phyloP scores from a whole-genome alignment of 2,113 vertebrate species.

The Theristicus caerulescens region DNA sequence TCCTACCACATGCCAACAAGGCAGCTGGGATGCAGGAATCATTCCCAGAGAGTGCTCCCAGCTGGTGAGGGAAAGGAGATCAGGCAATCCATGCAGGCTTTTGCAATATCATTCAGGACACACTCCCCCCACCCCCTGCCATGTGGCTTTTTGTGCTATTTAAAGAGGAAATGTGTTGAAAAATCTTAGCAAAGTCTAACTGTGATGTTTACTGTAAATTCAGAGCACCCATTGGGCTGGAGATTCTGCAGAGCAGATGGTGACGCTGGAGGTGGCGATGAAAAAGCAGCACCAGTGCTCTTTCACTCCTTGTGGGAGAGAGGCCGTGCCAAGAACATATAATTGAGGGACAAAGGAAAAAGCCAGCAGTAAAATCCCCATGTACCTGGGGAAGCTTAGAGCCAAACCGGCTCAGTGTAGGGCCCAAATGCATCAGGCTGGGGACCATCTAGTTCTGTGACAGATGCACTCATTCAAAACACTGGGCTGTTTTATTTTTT shows the following conservation, averaged over 20 bases:
- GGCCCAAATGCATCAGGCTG: neutral
- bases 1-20: neutral
- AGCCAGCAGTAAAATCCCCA: neutral
- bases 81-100: neutral
- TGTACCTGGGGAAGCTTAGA: neutral
- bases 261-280: neutral
- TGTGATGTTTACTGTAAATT: neutral
- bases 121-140: neutral
- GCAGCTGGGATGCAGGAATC: neutral
- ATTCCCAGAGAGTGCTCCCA: neutral
- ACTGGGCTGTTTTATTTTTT: neutral
- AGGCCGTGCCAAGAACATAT: neutral
- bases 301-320: neutral
- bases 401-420: neutral
- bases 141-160: neutral
- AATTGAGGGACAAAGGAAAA: neutral
- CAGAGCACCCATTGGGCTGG: neutral
- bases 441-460: neutral
- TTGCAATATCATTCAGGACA: neutral
- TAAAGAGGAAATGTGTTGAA: conserved; percentile 17
- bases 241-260: conserved; percentile 3
- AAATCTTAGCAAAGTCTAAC: neutral
- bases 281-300: neutral
- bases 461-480: neutral
- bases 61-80: neutral